Percentiles rank a stretch among this genome's conserved stretches.
Conservation (phyloP, 1,140 invertebrate genomes). For the Platyscapa corneri region DNA sequence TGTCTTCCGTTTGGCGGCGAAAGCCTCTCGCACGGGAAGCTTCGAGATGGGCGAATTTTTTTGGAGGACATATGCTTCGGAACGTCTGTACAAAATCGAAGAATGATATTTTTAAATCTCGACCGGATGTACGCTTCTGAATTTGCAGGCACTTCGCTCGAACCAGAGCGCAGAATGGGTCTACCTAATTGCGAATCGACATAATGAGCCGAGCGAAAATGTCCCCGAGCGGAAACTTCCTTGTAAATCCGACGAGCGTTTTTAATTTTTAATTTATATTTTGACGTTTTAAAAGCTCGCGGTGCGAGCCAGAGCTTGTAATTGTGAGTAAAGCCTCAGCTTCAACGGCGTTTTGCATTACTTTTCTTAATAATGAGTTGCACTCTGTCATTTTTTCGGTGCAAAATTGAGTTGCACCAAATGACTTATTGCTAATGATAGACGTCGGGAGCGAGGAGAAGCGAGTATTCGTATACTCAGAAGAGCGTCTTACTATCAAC, state of each 20-base stretch:
- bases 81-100: neutral
- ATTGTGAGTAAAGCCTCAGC: no score
- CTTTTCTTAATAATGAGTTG: no score
- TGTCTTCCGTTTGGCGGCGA: neutral
- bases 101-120: conserved; percentile 6
- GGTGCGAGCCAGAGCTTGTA: no score
- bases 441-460: no score
- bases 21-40: neutral
- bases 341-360: no score
- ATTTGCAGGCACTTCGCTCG: neutral
- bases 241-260: neutral
- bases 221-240: neutral
- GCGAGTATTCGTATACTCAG: no score
- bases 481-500: no score
- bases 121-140: neutral
- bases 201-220: neutral
- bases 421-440: no score
- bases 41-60: neutral
- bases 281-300: neutral
- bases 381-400: no score
- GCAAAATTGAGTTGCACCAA: no score
- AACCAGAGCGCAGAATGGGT: no score
- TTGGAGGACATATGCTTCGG: neutral
- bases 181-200: no score
- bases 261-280: neutral